Percentiles rank a stretch among this genome's conserved stretches.
Conservation (phyloP, 2,797 vertebrate species). For the Telmatherina bonti region DNA sequence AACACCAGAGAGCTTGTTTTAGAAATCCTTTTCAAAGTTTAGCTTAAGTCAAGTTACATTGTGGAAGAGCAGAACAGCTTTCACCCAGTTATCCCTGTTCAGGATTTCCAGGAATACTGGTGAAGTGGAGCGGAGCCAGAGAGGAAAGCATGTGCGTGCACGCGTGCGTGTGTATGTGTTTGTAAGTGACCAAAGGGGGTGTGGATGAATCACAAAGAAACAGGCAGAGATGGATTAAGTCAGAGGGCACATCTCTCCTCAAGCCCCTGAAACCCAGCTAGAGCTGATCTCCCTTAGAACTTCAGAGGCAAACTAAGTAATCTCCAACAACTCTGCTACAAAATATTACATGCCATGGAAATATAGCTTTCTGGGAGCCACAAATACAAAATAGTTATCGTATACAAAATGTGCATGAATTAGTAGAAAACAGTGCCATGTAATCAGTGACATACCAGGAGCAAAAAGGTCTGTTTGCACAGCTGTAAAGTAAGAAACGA, state of each 20-base stretch:
- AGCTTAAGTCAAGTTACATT: conserved; percentile 11
- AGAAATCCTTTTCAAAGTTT: conserved; percentile 12
- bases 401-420: conserved; percentile 21
- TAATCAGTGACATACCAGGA: conserved; percentile 7
- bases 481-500: conserved; percentile 2
- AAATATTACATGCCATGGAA: background rate
- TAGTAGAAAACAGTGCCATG: background rate
- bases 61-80: conserved; percentile 21
- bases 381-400: conserved; percentile 16
- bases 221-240: conserved; percentile 58
- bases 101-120: conserved; percentile 35
- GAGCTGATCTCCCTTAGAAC: conserved; percentile 43
- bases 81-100: conserved; percentile 31
- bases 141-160: conserved; percentile 75
- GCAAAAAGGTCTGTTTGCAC: conserved; percentile 4
- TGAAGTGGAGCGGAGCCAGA: conserved; percentile 76
- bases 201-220: conserved; percentile 62
- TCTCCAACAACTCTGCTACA: background rate
- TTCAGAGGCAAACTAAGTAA: conserved; percentile 23
- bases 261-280: conserved; percentile 42
- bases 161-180: conserved; percentile 16
- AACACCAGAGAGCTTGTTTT: background rate
- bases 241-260: conserved; percentile 60
- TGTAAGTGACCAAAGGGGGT: conserved; percentile 29
- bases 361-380: conserved; percentile 7